A percentile compares a stretch with the other conserved stretches of the same genome.
Evolutionary conservation across 2,888 invertebrate genomes (phyloP).

Genomic region (Parthenolecanium corni): DNA sequence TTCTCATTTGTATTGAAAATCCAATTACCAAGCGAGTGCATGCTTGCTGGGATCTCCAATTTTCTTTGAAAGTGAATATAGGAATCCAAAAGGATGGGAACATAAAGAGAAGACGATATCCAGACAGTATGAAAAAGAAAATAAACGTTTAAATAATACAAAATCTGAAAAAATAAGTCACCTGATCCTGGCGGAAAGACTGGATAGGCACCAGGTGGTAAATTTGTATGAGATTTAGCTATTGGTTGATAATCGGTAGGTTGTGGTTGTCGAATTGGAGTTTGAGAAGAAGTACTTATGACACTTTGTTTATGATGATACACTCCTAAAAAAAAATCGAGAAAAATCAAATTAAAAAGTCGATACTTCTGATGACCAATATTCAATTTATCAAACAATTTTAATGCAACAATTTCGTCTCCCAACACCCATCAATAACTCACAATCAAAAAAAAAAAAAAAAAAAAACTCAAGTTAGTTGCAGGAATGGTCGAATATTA

Average conservation of each 20-base stretch:
- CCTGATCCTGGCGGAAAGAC: conserved; percentile 12
- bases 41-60: too few species aligned
- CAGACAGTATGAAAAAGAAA: neutral
- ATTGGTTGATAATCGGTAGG: conserved; percentile 4
- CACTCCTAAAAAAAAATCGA: conserved; percentile 8
- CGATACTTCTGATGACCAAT: too few species aligned
- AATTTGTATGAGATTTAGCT: neutral
- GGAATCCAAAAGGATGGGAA: too few species aligned
- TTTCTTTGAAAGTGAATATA: too few species aligned
- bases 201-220: conserved; percentile 23
- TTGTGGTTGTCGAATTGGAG: neutral
- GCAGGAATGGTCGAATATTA: too few species aligned
- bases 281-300: neutral
- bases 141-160: neutral
- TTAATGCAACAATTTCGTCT: too few species aligned
- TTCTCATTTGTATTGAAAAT: too few species aligned
- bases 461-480: too few species aligned
- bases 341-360: neutral
- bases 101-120: neutral
- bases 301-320: neutral
- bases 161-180: neutral
- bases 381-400: too few species aligned
- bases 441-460: too few species aligned
- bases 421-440: too few species aligned
- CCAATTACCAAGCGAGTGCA: too few species aligned